Evolutionary conservation across 2,113 vertebrate species (phyloP), one percentile per base, ranked within the genome.

Genomic region (Eurystomus gularis): DNA sequence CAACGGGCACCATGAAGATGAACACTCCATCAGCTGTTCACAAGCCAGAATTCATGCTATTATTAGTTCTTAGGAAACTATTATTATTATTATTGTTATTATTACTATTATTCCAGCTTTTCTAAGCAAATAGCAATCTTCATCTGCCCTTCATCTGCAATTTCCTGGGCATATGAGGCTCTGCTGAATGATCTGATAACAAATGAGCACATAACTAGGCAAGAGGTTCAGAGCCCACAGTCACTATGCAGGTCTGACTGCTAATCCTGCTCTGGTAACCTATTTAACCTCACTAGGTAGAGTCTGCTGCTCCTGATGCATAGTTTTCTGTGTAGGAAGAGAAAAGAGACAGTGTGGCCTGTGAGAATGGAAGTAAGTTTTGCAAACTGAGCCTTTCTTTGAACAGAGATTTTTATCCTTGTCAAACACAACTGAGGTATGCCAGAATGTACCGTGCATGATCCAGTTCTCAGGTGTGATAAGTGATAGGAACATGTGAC

Each of bases 161-260:
- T 86, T 49, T 85, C 33, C 46, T 51, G 33, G 42, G 20, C 20
- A 49, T 77, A 25, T 1, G 1, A 82, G n/a, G 6, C 6, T 69
- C 13, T 70, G 33, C 13, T 44, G 35, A 70, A 58, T 4, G 7
- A 86, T 17, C 20, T 83, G 26, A 21, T 46, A 90, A 49, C 5
- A 49, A 37, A 28, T 0, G 0, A 39, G 17, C 1, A 0, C 3
- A 35, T 3, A 73, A 29, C 10, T 35, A 68, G 64, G 48, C 15
- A 69, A 26, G 3, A 39, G 3, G 4, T 79, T 85, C 21, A 60
- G 49, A 71, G 15, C 13, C 10, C 10, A 14, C 20, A 57, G 49
- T 6, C 10, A 23, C 26, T 40, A 1, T 2, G 19, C 0, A 2
- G 11, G 8, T 57, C 19, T 75, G 25, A 55, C 40, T 11, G 3